phyloP scores from a whole-genome alignment of 2,888 invertebrate species.

The Lepetodrilus schrolli region DNA sequence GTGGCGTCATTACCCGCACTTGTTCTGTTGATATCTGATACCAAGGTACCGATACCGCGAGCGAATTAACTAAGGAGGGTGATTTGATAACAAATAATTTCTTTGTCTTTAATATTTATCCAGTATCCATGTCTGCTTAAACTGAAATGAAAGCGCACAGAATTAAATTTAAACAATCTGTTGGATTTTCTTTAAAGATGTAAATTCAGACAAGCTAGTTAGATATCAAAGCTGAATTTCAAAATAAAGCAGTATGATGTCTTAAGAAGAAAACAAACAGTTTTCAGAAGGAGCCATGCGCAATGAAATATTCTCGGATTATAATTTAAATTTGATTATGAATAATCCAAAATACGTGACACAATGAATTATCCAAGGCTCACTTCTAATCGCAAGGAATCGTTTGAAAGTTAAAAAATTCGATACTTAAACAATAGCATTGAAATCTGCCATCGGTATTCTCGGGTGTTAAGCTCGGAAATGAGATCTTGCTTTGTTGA shows the following conservation, averaged over 20 bases:
- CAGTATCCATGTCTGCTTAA: background rate
- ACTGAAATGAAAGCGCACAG: background rate
- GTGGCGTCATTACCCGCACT: no score
- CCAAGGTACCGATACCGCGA: no score
- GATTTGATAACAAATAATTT: background rate
- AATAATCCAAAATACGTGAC: background rate
- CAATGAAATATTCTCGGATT: background rate
- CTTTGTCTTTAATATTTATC: background rate
- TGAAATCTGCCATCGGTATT: slow-evolving; percentile 22
- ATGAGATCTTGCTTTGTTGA: background rate
- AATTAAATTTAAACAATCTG: background rate
- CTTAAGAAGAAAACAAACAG: no score
- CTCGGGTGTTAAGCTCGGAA: slow-evolving; percentile 1
- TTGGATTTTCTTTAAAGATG: background rate
- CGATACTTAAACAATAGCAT: slow-evolving; percentile 9
- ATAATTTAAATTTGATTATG: slow-evolving; percentile 14
- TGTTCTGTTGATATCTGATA: no score
- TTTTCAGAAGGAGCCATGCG: no score
- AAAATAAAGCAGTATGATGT: no score
- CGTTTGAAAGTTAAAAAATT: background rate
- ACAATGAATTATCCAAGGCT: background rate
- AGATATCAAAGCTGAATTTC: no score
- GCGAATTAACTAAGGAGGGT: no score
- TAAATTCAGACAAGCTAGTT: background rate
- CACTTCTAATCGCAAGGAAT: background rate